Evolutionary conservation across 64 coral and sea anemone species (phyloP).

Genomic region (Montipora foliosa): DNA sequence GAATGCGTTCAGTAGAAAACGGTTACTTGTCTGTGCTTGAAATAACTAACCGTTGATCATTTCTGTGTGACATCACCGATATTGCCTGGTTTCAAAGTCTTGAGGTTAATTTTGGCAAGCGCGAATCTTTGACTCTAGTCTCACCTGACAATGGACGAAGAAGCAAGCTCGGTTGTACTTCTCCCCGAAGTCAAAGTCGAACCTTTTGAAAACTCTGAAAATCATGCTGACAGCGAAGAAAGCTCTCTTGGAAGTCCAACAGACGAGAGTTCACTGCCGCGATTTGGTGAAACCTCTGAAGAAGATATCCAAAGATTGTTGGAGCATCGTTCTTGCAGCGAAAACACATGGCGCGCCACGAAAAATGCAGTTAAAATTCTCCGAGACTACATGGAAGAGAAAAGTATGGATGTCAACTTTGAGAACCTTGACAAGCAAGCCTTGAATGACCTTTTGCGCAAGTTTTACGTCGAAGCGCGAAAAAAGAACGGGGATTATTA

Average conservation of each 20-base stretch:
- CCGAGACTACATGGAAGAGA: slow-evolving; percentile 89
- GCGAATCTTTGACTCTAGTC: background rate
- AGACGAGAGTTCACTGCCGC: slow-evolving; percentile 45
- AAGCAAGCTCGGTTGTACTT: slow-evolving; percentile 54
- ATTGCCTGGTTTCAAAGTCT: slow-evolving; percentile 50
- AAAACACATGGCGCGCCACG: slow-evolving; percentile 84
- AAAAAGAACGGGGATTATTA: slow-evolving; percentile 96
- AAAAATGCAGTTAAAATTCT: slow-evolving; percentile 87
- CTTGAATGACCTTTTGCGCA: slow-evolving; percentile 77
- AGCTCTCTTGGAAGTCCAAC: slow-evolving; percentile 55
- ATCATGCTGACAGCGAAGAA: slow-evolving; percentile 23
- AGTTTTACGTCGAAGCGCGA: slow-evolving; percentile 93
- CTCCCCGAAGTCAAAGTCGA: slow-evolving; percentile 72
- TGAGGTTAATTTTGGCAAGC: background rate
- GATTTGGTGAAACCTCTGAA: slow-evolving; percentile 90
- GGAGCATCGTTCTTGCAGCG: slow-evolving; percentile 68
- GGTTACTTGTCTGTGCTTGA: background rate
- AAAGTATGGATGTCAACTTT: slow-evolving; percentile 84
- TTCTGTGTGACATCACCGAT: slow-evolving; percentile 36
- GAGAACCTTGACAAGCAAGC: slow-evolving; percentile 71
- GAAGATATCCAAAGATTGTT: slow-evolving; percentile 91
- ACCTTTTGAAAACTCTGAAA: slow-evolving; percentile 28
- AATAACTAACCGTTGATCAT: background rate
- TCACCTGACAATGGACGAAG: slow-evolving; percentile 55
- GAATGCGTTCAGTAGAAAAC: background rate